phyloP scores from a whole-genome alignment of 2,888 invertebrate species.

The Tanypteryx hageni region DNA sequence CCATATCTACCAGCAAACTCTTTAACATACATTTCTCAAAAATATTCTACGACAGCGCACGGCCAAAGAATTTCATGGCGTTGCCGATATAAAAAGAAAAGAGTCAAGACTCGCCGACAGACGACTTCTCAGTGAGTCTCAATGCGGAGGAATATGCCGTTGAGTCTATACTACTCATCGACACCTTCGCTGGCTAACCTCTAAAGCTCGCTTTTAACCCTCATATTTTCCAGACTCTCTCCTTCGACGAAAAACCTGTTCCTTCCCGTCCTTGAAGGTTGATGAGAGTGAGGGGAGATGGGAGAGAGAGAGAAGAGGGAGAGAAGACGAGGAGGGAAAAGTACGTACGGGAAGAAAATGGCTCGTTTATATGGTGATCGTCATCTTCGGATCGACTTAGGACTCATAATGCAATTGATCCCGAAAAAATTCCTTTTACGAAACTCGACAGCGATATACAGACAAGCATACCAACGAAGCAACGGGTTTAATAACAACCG shows the following conservation, averaged over 20 bases:
- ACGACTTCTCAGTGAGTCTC: not conserved
- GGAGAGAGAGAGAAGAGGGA: not conserved
- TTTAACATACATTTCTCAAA: too few relatives aligned
- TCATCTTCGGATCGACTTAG: slow-evolving; percentile 6
- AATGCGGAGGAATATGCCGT: not conserved
- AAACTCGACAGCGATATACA: not conserved
- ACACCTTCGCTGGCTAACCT: slow-evolving; percentile 15
- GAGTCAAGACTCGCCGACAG: not conserved
- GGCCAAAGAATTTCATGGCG: too few relatives aligned
- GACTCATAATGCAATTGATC: not conserved
- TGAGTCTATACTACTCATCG: not conserved
- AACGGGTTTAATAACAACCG: not conserved
- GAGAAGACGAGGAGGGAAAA: not conserved
- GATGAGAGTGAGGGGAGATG: not conserved
- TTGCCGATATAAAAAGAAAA: not conserved
- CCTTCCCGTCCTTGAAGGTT: slow-evolving; percentile 8
- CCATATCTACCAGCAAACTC: too few relatives aligned
- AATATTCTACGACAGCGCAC: too few relatives aligned
- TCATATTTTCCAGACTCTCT: slow-evolving; percentile 15
- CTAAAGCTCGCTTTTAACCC: not conserved
- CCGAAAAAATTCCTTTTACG: slow-evolving; percentile 4
- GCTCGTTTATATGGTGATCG: slow-evolving; percentile 32
- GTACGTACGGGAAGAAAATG: not conserved
- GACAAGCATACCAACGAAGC: not conserved
- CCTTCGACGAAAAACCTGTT: slow-evolving; percentile 23